A percentile compares a stretch with the other conserved stretches of the same genome.
These are phyloP conservation scores for Drosophila leontia DNA, from an alignment of 1,140 invertebrate genomes.

Conservation along the genomic window DNA sequence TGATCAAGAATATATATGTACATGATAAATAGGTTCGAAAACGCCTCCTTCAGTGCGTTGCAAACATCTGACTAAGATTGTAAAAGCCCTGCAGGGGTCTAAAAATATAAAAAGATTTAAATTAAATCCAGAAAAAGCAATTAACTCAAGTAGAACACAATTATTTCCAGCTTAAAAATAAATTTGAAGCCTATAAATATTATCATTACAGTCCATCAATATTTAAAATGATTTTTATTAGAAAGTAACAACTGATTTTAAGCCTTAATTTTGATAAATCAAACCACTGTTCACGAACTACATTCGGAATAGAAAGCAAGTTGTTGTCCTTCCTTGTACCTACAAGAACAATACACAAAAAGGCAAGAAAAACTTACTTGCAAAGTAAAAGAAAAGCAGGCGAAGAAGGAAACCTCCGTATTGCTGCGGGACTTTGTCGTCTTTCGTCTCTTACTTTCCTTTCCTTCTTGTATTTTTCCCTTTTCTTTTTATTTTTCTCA, in stretches of 20 bases:
- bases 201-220: not conserved
- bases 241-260: not conserved
- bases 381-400: slow-evolving; percentile 48
- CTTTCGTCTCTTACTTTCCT: slow-evolving; percentile 32
- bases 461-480: slow-evolving; percentile 12
- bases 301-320: slow-evolving; percentile 69
- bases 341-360: slow-evolving; percentile 28
- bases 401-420: slow-evolving; percentile 44
- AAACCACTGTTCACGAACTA: slow-evolving; percentile 17
- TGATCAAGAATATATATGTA: too few species aligned
- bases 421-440: slow-evolving; percentile 56
- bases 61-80: too few species aligned
- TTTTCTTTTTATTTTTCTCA: not conserved
- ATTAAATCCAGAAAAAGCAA: not conserved
- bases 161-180: not conserved
- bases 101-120: too few species aligned
- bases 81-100: too few species aligned
- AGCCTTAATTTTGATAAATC: not conserved
- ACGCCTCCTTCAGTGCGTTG: too few species aligned
- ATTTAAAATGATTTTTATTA: not conserved
- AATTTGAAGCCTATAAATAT: not conserved
- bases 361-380: slow-evolving; percentile 47
- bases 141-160: not conserved
- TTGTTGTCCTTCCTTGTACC: slow-evolving; percentile 42
- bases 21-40: too few species aligned